Evolutionary conservation across 1,140 invertebrate genomes (phyloP), one percentile per base, ranked within the genome.

Genomic region (Drosophila watanabei): DNA sequence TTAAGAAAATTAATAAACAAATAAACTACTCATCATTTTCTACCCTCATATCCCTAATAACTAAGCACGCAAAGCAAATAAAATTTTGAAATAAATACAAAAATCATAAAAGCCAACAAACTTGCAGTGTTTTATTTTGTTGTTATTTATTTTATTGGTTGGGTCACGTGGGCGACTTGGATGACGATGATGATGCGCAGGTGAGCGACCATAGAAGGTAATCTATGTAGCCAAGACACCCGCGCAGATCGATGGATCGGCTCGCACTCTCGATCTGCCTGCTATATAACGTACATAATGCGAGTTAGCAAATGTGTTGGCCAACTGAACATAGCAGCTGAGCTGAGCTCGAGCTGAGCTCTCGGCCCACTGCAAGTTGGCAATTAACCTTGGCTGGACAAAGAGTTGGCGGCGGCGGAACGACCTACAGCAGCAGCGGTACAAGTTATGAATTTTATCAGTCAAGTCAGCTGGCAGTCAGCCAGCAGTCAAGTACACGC

Each of bases 361-460:
- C 37, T 43, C 85, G 69, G 39, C 85, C 85, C 82, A 89, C 85
- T 89, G 86, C 85, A 85, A 75, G 79, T 61, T 54, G 46, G 68
- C 79, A 86, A 90, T 90, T 89, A 89, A 89, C 85, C 85, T 89
- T 89, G 85, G 86, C 78, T 86, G 86, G 81, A 81, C 82, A 89
- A 72, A 80, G 70, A 90, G 85, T 87, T 87, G 83, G 83, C 83
- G 83, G 83, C 69, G 54, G 54, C 72, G 80, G 78, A 89, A 85
- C 85, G 84, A 89, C 85, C 80, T 87, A 87, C 84, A 88, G 80
- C 83, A 87, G 84, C 79, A 80, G 58, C 58, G 61, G 62, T 60
- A 71, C 61, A 52, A 80, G 61, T 63, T 70, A 65, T 79, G 80
- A 77, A 65, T 71, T 79, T 82, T 82, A 78, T 82, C 77, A 73